Base-by-base conservation (phyloP, 2,797 vertebrate species). In the Pangasius larnaudii region DNA sequence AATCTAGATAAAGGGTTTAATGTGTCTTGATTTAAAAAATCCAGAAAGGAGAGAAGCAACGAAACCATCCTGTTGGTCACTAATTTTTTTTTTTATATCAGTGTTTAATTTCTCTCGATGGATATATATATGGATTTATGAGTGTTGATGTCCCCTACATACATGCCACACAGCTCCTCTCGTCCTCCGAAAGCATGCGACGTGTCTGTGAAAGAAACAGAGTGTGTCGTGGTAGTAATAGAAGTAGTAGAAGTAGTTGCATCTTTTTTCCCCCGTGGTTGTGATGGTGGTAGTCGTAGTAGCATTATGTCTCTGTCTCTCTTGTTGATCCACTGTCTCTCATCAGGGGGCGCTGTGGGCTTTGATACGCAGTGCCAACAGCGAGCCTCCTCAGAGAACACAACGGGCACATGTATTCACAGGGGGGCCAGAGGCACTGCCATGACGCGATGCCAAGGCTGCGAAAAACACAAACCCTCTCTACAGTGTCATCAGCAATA, bases 161-260 rank as follows among this genome's bases (percentile, higher is more conserved):
- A 96, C 96, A 96, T 96, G 95, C 95, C 95, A 96, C 96, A 95
- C 95, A 95, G 94, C 95, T 95, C 95, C 95, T 96, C 94, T 96
- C 94, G 95, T 93, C 95, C 94, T 96, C 95, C 94, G 87, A 92
- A 93, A 95, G 95, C 96, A 96, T 96, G 96, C 93, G 69, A 56
- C 91, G 80, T 90, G 75, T 93, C 93, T 94, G 90, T 95, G 90
- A 91, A 92, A 85, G 82, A 86, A 88, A 36, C 56, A 2, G 36
- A 87, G 83, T 84, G 87, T 96, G 93, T 95, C 90, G 84, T 95
- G 95, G 93, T 92, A 87, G 91, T 94, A 93, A 81, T 86, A 91
- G 58, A n/a, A 82, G 39, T 46, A 61, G 30, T 89, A 91, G 91
- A 87, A 89, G 87, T 91, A 90, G 88, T 84, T 90, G 85, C 86